Percentiles rank a stretch among this genome's conserved stretches.
Evolutionary conservation across 2,797 vertebrate species (phyloP).

Genomic region (Scolopax bukidnonensis): DNA sequence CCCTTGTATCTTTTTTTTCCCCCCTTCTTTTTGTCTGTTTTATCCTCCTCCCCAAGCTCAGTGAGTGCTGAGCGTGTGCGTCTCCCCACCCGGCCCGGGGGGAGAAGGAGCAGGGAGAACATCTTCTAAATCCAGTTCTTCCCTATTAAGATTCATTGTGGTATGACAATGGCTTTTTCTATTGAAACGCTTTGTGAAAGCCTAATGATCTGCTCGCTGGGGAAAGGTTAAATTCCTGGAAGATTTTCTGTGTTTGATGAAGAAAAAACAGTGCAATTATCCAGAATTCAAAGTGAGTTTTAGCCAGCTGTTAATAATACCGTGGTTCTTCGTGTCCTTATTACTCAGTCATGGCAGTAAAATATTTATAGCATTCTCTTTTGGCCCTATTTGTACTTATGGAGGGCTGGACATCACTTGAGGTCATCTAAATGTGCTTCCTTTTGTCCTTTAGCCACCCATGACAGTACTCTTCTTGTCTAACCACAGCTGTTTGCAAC

Average conservation of each 20-base stretch:
- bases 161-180: constrained; percentile 44
- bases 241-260: constrained; percentile 57
- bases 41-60: background rate
- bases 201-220: constrained; percentile 67
- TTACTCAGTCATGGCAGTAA: constrained; percentile 49
- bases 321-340: background rate
- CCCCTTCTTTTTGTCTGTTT: background rate
- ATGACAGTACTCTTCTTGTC: background rate
- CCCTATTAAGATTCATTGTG: constrained; percentile 58
- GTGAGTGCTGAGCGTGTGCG: background rate
- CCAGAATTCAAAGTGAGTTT: constrained; percentile 50
- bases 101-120: background rate
- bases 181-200: constrained; percentile 42
- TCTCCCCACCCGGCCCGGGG: background rate
- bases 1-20: background rate
- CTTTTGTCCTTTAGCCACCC: background rate
- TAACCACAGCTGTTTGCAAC: background rate
- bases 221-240: constrained; percentile 60
- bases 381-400: constrained; percentile 8
- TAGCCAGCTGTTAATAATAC: constrained; percentile 71
- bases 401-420: background rate
- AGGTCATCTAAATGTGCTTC: background rate
- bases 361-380: constrained; percentile 57
- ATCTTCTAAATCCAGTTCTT: constrained; percentile 54
- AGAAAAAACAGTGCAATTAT: constrained; percentile 63